phyloP scores from a whole-genome alignment of 2,113 vertebrate species.

The Tragelaphus strepsiceros region DNA sequence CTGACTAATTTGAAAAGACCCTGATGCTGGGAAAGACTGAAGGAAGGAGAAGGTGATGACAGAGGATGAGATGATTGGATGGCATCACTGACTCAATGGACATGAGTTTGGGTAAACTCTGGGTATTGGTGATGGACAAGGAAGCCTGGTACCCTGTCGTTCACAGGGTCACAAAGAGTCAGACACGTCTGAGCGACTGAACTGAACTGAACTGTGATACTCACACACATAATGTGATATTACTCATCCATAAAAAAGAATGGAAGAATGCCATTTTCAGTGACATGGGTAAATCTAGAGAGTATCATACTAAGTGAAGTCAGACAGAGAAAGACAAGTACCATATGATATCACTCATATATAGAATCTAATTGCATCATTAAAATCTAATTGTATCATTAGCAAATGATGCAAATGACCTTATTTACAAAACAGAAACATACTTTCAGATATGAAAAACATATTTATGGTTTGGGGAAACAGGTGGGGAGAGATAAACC shows the following conservation, averaged over 20 bases:
- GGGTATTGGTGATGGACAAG: background rate
- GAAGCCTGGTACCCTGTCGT: background rate
- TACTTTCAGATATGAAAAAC: background rate
- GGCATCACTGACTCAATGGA: background rate
- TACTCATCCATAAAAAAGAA: background rate
- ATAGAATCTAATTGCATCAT: background rate
- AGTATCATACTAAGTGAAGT: background rate
- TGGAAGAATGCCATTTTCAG: background rate
- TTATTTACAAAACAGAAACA: background rate
- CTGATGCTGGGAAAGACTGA: background rate
- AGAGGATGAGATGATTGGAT: background rate
- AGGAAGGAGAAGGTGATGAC: background rate
- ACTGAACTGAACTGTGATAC: background rate
- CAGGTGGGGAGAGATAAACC: background rate
- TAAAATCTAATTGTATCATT: background rate
- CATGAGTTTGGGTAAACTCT: background rate
- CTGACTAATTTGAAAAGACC: background rate
- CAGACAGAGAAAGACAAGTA: background rate
- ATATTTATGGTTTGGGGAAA: background rate
- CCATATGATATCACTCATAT: background rate
- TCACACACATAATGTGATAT: background rate
- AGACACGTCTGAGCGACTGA: rapidly evolving
- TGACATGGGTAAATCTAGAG: background rate
- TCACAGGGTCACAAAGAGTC: background rate
- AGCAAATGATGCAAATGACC: background rate